phyloP scores from a whole-genome alignment of 2,797 vertebrate species.

The Naso thynnoides region DNA sequence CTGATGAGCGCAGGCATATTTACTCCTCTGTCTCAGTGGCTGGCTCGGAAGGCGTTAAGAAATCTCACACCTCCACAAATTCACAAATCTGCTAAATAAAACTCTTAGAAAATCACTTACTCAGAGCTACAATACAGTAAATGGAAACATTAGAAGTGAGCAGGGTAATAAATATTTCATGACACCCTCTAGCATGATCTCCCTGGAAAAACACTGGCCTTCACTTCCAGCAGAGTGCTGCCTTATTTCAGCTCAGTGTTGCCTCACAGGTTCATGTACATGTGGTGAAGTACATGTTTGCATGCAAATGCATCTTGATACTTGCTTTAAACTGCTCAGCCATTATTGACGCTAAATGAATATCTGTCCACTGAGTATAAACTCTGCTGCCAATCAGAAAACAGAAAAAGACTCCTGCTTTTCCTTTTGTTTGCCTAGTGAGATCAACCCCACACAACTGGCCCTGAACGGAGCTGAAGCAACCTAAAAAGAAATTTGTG shows the following conservation, averaged over 20 bases:
- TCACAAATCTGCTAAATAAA: slow-evolving; percentile 60
- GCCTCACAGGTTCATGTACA: slow-evolving; percentile 30
- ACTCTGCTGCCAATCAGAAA: slow-evolving; percentile 14
- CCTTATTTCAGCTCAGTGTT: slow-evolving; percentile 19
- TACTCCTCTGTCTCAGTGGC: slow-evolving; percentile 64
- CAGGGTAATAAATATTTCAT: slow-evolving; percentile 74
- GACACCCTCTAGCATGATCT: slow-evolving; percentile 55
- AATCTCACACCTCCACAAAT: slow-evolving; percentile 68
- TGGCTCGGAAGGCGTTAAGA: slow-evolving; percentile 55
- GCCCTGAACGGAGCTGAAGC: background rate
- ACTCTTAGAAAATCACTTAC: slow-evolving; percentile 56
- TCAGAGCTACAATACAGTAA: slow-evolving; percentile 64
- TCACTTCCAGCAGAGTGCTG: slow-evolving; percentile 19
- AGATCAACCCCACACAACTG: background rate
- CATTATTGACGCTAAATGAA: slow-evolving; percentile 19
- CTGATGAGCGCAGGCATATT: slow-evolving; percentile 63
- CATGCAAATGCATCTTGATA: slow-evolving; percentile 18
- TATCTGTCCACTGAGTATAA: background rate
- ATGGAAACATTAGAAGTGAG: slow-evolving; percentile 66
- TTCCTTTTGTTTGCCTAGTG: background rate
- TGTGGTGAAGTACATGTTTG: slow-evolving; percentile 38
- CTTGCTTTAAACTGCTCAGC: slow-evolving; percentile 26
- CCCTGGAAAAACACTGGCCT: slow-evolving; percentile 47
- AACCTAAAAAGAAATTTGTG: slow-evolving; percentile 2
- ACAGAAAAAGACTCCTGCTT: slow-evolving; percentile 5